Percentiles rank a stretch among this genome's conserved stretches.
Conservation (phyloP, 2,113 vertebrate genomes). For the Isichthys henryi region DNA sequence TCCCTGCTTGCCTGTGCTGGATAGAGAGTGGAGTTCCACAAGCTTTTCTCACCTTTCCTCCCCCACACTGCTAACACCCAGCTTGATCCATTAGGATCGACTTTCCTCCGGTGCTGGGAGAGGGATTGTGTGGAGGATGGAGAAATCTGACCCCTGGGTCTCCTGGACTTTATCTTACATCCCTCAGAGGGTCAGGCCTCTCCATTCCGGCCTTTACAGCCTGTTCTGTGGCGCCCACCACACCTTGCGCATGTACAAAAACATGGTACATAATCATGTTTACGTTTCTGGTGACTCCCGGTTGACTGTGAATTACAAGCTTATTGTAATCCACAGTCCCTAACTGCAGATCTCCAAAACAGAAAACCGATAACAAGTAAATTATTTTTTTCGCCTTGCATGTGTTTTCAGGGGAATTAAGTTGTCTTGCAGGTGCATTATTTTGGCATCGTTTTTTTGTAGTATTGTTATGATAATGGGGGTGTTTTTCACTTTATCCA, state of each 20-base stretch:
- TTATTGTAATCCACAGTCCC: neutral
- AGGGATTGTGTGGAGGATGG: neutral
- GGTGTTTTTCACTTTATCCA: neutral
- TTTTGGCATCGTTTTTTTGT: neutral
- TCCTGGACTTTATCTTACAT: neutral
- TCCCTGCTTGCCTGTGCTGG: neutral
- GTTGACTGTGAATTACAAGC: neutral
- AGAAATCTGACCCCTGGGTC: neutral
- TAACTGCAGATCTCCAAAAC: neutral
- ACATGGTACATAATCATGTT: neutral
- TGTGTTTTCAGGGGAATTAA: neutral
- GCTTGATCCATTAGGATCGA: slow-evolving; percentile 6
- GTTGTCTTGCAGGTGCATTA: neutral
- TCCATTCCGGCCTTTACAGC: neutral
- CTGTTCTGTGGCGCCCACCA: neutral
- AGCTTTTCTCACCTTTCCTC: neutral
- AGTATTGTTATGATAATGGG: neutral
- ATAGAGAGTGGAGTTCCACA: neutral
- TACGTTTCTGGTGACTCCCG: neutral
- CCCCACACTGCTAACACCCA: neutral
- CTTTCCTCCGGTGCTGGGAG: neutral
- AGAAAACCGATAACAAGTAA: neutral
- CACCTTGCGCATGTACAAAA: neutral
- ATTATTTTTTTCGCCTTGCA: neutral
- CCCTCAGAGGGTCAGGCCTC: neutral